Percentiles rank a stretch among this genome's conserved stretches.
Evolutionary conservation across 2,113 vertebrate species (phyloP).

Genomic region (Cynoglossus semilaevis): DNA sequence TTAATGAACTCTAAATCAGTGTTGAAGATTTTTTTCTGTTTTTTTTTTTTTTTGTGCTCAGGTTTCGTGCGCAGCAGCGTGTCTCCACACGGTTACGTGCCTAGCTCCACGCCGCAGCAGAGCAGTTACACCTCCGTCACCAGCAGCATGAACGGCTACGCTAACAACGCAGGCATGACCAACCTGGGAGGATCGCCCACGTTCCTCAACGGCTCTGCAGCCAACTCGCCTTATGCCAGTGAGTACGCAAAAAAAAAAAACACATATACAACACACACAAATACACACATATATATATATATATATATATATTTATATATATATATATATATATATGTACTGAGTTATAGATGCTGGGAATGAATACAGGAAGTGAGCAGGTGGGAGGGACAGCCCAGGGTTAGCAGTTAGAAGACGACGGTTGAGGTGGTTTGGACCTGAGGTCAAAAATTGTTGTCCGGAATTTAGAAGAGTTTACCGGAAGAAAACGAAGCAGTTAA

Average conservation of each 20-base stretch:
- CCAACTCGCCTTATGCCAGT: slow-evolving; percentile 99
- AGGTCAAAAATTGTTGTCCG: no score
- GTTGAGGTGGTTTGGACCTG: no score
- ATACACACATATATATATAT: no score
- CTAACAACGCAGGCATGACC: slow-evolving; percentile 91
- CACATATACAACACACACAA: not conserved
- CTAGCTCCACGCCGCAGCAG: slow-evolving; percentile 97
- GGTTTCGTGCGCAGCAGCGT: slow-evolving; percentile 97
- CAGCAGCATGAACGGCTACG: slow-evolving; percentile 96
- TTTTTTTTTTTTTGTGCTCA: slow-evolving; percentile 46
- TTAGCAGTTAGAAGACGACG: no score
- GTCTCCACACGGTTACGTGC: slow-evolving; percentile 95
- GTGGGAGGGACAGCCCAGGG: no score
- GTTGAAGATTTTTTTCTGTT: not conserved
- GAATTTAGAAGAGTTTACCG: no score
- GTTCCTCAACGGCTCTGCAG: slow-evolving; percentile 96
- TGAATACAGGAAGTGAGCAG: no score
- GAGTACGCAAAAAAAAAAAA: slow-evolving; percentile 68
- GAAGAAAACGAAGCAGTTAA: no score
- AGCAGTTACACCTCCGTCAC: slow-evolving; percentile 94
- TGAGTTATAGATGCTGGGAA: no score
- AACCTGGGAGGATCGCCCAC: slow-evolving; percentile 95
- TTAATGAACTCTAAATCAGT: not conserved
- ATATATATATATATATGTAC: no score
- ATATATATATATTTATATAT: no score